Evolutionary conservation across 2,797 vertebrate species (phyloP), one percentile per base, ranked within the genome.

Genomic region (Ctenopoma kingsleyae): DNA sequence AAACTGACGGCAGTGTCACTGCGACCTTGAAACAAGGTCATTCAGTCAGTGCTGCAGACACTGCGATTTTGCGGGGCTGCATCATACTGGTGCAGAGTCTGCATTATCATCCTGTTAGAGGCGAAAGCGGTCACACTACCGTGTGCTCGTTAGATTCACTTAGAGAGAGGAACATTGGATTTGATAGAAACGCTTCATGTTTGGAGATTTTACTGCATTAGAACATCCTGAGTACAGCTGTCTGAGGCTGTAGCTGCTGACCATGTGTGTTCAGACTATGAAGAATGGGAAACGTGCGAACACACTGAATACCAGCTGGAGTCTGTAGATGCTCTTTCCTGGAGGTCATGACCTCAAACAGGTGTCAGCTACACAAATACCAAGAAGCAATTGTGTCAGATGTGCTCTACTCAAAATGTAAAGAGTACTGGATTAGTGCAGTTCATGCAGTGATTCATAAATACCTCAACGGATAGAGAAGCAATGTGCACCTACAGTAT

Each of bases 1-100:
- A 88, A 84, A 86, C 85, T 91, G 90, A 90, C 92, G 89, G 82
- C 64, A 56, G 77, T 94, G 94, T 93, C 93, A 94, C 69, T 92
- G 89, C 92, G 94, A 95, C 94, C 94, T 95, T 95, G 91, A 93
- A 83, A 76, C 90, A 95, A 95, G 93, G 94, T 94, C 93, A 92
- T 52, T 17, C 43, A 46, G 91, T 85, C 90, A 89, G 83, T 88
- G 91, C 94, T 91, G 93, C 94, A 90, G 90, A 92, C 87, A 86
- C 93, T 84, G 93, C 93, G 91, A 89, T 93, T 93, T 87, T 90
- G 83, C 82, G 75, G 89, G 74, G 86, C 93, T 89, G 90, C 92
- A 88, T 87, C 90, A 76, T 35, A 76, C 79, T 89, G 92, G 76
- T 91, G 92, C 92, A 92, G 85, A 88, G 80, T 81, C 81, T 71